Conservation (phyloP, 2,113 vertebrate species). For the Herpetotheres cachinnans region DNA sequence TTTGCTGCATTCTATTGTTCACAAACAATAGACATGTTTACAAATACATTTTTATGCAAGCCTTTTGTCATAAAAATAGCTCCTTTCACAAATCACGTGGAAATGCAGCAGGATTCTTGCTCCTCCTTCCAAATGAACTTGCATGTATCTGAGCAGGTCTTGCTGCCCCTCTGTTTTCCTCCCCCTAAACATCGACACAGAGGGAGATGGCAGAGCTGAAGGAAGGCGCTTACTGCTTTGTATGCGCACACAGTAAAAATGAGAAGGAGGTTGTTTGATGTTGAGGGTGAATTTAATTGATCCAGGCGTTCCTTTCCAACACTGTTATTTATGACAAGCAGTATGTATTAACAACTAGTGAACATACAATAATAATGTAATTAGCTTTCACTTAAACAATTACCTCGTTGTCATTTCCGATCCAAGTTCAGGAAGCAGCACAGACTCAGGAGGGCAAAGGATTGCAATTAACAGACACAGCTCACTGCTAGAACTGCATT, state of each 20-base stretch:
- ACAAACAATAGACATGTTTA: conserved; percentile 42
- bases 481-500: not conserved
- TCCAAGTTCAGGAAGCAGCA: conserved; percentile 22
- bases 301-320: not conserved
- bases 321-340: not conserved
- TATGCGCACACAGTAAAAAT: not conserved
- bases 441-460: not conserved
- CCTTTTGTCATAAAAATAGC: conserved; percentile 44
- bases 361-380: not conserved
- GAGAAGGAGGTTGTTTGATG: not conserved
- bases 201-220: not conserved
- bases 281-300: not conserved
- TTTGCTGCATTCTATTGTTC: conserved; percentile 36
- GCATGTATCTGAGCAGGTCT: not conserved
- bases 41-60: conserved; percentile 17
- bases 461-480: not conserved
- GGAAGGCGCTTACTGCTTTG: not conserved
- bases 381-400: conserved; percentile 46
- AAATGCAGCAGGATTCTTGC: not conserved
- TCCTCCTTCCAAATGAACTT: not conserved
- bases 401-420: not conserved
- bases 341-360: not conserved
- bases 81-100: not conserved
- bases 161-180: not conserved
- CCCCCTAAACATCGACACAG: not conserved